These are phyloP conservation scores for Drosophila yakuba DNA, from an alignment of 1,140 invertebrate genomes.

Conservation along the genomic window DNA sequence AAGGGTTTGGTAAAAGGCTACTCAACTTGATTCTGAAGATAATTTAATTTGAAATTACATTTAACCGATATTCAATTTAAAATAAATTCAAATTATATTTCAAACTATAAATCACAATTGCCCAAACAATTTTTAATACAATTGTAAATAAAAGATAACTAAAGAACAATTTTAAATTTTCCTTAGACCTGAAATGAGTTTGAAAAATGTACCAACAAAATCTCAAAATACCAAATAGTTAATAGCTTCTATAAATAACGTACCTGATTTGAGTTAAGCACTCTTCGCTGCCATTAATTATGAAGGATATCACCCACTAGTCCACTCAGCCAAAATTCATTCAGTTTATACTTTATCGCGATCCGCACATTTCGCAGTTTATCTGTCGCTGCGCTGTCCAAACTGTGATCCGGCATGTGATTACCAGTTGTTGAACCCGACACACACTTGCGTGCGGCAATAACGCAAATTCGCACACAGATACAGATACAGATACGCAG, in stretches of 20 bases:
- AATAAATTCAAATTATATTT: too few species aligned
- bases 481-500: background rate
- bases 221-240: constrained; percentile 11
- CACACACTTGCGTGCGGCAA: constrained; percentile 26
- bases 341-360: constrained; percentile 20
- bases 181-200: background rate
- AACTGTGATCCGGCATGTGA: constrained; percentile 61
- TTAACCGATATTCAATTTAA: too few species aligned
- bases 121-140: too few species aligned
- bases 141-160: too few species aligned
- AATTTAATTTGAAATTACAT: too few species aligned
- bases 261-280: constrained; percentile 23
- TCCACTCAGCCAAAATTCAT: constrained; percentile 18
- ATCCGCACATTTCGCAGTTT: constrained; percentile 25
- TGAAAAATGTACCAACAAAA: constrained; percentile 21
- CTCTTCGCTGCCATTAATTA: constrained; percentile 36
- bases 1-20: too few species aligned
- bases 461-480: constrained; percentile 36
- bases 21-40: too few species aligned
- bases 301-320: constrained; percentile 26
- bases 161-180: background rate
- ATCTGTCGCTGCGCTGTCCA: constrained; percentile 23
- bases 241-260: constrained; percentile 40
- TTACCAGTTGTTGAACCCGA: constrained; percentile 79
- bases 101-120: too few species aligned